Conservation (phyloP, 2,888 invertebrate species). For the Tanypteryx hageni region DNA sequence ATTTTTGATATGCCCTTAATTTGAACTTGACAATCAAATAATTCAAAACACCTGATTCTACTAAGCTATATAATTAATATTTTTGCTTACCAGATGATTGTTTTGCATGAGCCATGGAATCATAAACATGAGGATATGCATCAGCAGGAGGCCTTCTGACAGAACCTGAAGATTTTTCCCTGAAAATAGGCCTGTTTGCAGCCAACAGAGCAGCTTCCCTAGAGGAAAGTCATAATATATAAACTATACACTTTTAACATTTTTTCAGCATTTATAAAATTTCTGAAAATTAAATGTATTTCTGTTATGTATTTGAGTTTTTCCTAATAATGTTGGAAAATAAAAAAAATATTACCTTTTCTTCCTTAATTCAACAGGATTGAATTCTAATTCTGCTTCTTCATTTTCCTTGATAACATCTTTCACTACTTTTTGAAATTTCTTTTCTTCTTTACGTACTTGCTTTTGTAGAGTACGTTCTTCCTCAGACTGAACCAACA, state of each 20-base stretch:
- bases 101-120: constrained; percentile 84
- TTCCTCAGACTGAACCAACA: constrained; percentile 89
- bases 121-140: constrained; percentile 92
- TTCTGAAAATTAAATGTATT: neutral
- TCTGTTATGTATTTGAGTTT: neutral
- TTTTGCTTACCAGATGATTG: constrained; percentile 78
- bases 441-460: constrained; percentile 90
- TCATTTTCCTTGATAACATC: constrained; percentile 74
- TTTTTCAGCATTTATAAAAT: neutral
- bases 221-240: constrained; percentile 66
- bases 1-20: neutral
- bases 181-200: constrained; percentile 73
- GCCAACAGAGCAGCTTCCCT: constrained; percentile 73
- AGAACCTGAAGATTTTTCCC: constrained; percentile 72
- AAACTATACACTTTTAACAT: neutral
- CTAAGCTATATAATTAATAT: neutral
- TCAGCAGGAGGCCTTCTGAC: constrained; percentile 73
- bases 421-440: constrained; percentile 76
- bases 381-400: constrained; percentile 66
- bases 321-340: neutral
- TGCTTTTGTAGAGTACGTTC: constrained; percentile 88
- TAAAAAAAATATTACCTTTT: neutral
- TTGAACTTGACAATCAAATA: neutral
- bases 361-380: constrained; percentile 38
- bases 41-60: neutral